Percentiles rank a stretch among this genome's conserved stretches.
These are phyloP conservation scores for Acanthornis magna DNA, from an alignment of 2,797 vertebrate species.

Conservation along the genomic window DNA sequence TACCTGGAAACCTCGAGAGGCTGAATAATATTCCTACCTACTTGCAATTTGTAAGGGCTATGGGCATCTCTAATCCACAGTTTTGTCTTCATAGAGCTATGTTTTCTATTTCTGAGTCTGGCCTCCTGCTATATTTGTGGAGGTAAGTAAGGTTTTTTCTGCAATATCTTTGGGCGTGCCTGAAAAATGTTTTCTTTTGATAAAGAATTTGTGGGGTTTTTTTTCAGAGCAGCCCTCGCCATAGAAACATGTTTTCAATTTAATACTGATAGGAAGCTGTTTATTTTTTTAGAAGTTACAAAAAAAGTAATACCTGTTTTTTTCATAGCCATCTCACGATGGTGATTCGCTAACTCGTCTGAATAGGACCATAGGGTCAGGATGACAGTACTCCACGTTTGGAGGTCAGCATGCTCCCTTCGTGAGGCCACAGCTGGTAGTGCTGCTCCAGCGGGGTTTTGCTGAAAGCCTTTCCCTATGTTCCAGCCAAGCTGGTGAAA, in stretches of 20 bases:
- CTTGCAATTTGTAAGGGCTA: neutral
- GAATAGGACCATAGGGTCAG: neutral
- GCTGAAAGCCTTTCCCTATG: neutral
- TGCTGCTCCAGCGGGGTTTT: neutral
- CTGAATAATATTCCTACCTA: neutral
- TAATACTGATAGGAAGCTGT: neutral
- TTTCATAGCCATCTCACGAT: neutral
- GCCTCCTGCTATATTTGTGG: neutral
- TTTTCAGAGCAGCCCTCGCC: neutral
- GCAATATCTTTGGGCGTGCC: neutral
- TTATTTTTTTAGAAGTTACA: neutral
- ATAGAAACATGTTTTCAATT: neutral
- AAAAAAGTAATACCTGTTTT: neutral
- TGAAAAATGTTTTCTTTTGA: conserved; percentile 52
- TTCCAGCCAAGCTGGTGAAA: neutral
- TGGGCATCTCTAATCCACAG: neutral
- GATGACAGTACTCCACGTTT: neutral
- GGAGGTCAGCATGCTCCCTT: fast-evolving
- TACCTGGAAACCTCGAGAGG: neutral
- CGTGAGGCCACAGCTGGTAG: neutral
- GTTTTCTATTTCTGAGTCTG: neutral
- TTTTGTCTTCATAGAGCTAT: neutral
- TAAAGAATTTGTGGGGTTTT: neutral
- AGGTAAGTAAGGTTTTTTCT: neutral
- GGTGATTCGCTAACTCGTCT: neutral